Percentiles rank a stretch among this genome's conserved stretches.
Conservation (phyloP, 1,140 invertebrate genomes). For the Rhopalosiphum maidis region DNA sequence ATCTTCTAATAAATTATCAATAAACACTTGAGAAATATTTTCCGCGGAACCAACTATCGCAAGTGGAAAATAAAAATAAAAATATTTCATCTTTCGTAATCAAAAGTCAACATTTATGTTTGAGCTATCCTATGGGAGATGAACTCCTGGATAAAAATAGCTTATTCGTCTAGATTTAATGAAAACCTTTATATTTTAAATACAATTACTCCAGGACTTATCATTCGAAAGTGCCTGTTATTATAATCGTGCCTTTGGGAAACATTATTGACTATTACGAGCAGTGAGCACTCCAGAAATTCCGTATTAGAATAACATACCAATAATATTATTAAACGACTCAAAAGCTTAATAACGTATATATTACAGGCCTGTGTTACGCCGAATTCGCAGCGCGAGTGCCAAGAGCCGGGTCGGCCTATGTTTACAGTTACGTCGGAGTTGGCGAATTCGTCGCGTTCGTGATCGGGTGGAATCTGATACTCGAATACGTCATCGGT, state of each 20-base stretch:
- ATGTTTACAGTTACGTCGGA: constrained; percentile 87
- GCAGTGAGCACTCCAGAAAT: background rate
- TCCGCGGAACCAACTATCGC: background rate
- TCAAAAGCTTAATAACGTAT: background rate
- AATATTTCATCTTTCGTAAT: background rate
- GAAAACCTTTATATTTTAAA: background rate
- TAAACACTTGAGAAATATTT: too few species aligned
- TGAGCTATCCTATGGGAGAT: too few species aligned
- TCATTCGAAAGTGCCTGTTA: background rate
- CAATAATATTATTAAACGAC: background rate
- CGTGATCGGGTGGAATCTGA: constrained; percentile 87
- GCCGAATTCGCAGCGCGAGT: constrained; percentile 89
- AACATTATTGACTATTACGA: background rate
- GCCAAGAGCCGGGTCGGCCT: constrained; percentile 85
- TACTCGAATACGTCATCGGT: constrained; percentile 91
- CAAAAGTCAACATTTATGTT: background rate
- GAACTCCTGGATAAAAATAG: background rate
- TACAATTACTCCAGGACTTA: background rate
- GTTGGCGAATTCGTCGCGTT: constrained; percentile 83
- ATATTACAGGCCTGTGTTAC: constrained; percentile 73
- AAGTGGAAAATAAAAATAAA: background rate
- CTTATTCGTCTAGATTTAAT: background rate
- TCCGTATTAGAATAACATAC: background rate
- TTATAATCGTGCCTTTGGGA: background rate
- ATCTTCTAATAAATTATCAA: too few species aligned